These are phyloP conservation scores for Drosophila elegans DNA, from an alignment of 1,140 invertebrate species.

Conservation along the genomic window DNA sequence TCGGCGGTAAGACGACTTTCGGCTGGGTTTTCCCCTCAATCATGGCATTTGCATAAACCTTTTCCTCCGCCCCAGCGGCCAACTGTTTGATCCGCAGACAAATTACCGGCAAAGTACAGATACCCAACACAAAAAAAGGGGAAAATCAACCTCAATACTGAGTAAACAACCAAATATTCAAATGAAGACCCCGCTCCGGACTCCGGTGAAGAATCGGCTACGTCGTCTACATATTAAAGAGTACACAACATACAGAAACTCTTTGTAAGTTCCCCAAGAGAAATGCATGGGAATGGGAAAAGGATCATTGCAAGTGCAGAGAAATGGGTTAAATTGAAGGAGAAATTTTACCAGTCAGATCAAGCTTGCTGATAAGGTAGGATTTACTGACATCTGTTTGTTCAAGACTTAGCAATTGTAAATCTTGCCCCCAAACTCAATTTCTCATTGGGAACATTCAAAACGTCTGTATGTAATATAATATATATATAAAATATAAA, in stretches of 20 bases:
- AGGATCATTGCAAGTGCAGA: background rate
- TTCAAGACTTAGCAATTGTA: background rate
- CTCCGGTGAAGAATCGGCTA: constrained; percentile 5
- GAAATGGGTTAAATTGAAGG: constrained; percentile 13
- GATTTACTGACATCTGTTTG: too few relatives aligned
- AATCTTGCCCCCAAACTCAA: too few relatives aligned
- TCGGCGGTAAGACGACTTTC: constrained; percentile 1
- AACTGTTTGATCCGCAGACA: constrained; percentile 66
- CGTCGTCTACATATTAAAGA: constrained; percentile 65
- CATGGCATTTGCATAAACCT: constrained; percentile 61
- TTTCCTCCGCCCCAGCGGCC: constrained; percentile 36
- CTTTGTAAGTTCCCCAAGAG: constrained; percentile 9
- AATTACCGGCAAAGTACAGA: constrained; percentile 48
- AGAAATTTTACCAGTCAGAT: constrained; percentile 15
- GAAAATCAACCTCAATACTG: constrained; percentile 36
- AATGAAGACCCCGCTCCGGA: constrained; percentile 16
- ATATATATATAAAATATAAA: too few relatives aligned
- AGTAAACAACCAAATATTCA: constrained; percentile 35
- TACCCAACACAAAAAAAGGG: constrained; percentile 8
- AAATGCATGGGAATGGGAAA: constrained; percentile 17
- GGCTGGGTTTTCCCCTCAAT: constrained; percentile 13
- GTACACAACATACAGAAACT: constrained; percentile 20
- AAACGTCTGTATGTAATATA: too few relatives aligned
- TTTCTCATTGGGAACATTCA: too few relatives aligned
- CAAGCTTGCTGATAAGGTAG: background rate